Evolutionary conservation across 2,888 invertebrate species (phyloP).

Genomic region (Ephialtes manifestator): DNA sequence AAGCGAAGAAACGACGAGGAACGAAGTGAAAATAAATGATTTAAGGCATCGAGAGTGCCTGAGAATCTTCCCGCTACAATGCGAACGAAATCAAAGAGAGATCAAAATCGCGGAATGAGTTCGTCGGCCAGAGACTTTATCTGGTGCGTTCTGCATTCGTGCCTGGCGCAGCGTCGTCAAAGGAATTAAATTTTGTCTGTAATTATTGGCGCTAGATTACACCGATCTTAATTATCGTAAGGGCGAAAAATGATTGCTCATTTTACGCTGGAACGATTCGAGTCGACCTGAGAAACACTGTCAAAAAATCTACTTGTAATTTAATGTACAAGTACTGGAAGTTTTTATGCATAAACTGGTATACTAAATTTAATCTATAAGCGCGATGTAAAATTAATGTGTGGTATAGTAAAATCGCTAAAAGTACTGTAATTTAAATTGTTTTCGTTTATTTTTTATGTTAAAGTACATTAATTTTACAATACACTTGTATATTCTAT

Average conservation of each 20-base stretch:
- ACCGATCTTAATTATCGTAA: slow-evolving; percentile 27
- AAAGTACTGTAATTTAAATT: too few species aligned
- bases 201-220: slow-evolving; percentile 8
- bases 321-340: too few species aligned
- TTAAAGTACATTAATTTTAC: too few species aligned
- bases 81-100: slow-evolving; percentile 65
- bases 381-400: too few species aligned
- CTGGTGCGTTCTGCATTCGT: slow-evolving; percentile 14
- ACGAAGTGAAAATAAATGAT: slow-evolving; percentile 9
- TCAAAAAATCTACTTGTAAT: too few species aligned
- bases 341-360: too few species aligned
- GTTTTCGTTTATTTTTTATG: too few species aligned
- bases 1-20: slow-evolving; percentile 14
- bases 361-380: too few species aligned
- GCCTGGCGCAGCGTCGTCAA: slow-evolving; percentile 30
- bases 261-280: neutral
- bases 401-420: too few species aligned
- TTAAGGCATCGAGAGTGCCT: slow-evolving; percentile 36
- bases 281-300: neutral
- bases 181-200: slow-evolving; percentile 39
- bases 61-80: neutral
- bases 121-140: slow-evolving; percentile 1
- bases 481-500: too few species aligned
- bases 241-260: slow-evolving; percentile 17
- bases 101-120: slow-evolving; percentile 48